These are phyloP conservation scores for Brachyrhaphis roseni DNA, from an alignment of 2,797 vertebrate genomes.

Conservation along the genomic window DNA sequence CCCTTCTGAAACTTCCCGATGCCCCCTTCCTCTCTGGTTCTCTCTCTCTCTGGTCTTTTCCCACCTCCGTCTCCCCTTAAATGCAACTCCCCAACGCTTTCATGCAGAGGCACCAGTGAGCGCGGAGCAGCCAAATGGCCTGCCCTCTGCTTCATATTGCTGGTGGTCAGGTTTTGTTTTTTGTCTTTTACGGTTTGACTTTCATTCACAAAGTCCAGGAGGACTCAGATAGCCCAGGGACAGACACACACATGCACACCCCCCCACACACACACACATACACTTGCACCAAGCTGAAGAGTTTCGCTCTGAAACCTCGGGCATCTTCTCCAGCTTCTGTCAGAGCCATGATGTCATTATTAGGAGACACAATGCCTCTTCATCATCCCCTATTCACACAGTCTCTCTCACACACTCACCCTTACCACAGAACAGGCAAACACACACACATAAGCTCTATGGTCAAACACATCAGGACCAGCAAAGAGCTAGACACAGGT, in stretches of 20 bases:
- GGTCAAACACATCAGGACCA: constrained; percentile 8
- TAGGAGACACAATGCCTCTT: constrained; percentile 75
- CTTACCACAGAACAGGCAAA: neutral
- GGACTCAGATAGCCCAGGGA: constrained; percentile 72
- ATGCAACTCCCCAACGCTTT: constrained; percentile 39
- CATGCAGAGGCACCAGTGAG: constrained; percentile 51
- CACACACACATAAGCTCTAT: constrained; percentile 16
- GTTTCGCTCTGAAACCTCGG: constrained; percentile 67
- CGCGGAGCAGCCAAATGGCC: constrained; percentile 74
- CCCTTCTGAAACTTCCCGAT: constrained; percentile 54
- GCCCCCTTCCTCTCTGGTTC: constrained; percentile 10
- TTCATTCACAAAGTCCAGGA: constrained; percentile 78
- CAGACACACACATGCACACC: constrained; percentile 45
- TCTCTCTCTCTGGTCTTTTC: constrained; percentile 45
- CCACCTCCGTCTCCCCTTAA: constrained; percentile 39
- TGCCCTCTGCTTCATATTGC: constrained; percentile 78
- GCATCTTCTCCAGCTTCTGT: constrained; percentile 82
- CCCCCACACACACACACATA: constrained; percentile 23
- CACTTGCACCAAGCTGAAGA: constrained; percentile 73
- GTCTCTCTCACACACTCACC: constrained; percentile 31
- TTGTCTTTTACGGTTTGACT: constrained; percentile 80
- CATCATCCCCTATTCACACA: constrained; percentile 35
- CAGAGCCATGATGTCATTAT: constrained; percentile 80
- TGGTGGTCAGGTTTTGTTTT: constrained; percentile 81
- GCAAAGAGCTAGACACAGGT: constrained; percentile 33